phyloP scores from a whole-genome alignment of 2,888 invertebrate species.

The Drosophila heteroneura region DNA sequence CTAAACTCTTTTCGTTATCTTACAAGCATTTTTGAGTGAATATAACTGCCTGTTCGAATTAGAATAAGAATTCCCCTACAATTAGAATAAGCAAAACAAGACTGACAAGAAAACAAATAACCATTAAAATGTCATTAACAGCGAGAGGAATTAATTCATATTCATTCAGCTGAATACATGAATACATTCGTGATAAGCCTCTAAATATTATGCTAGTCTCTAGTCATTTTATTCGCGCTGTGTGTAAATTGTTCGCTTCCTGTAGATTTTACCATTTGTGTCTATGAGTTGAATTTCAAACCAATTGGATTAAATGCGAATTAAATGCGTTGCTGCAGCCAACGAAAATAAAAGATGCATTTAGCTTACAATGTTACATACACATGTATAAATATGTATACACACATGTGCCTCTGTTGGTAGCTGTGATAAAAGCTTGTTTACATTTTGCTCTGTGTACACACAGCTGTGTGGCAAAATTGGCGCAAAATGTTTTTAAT shows the following conservation, averaged over 20 bases:
- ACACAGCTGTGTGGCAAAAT: slow-evolving; percentile 43
- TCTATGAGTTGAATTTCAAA: slow-evolving; percentile 65
- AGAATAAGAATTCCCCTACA: background rate
- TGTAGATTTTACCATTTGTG: slow-evolving; percentile 52
- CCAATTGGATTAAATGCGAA: slow-evolving; percentile 75
- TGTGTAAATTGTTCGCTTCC: slow-evolving; percentile 70
- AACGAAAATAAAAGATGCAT: slow-evolving; percentile 57
- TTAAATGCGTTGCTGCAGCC: slow-evolving; percentile 59
- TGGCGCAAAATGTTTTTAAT: slow-evolving; percentile 82
- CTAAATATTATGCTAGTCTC: slow-evolving; percentile 22
- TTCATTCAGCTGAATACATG: background rate
- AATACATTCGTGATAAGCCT: slow-evolving; percentile 3
- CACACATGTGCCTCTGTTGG: slow-evolving; percentile 2
- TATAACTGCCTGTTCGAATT: background rate
- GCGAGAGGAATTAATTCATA: background rate
- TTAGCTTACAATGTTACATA: slow-evolving; percentile 31
- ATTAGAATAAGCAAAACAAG: background rate
- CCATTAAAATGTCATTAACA: slow-evolving; percentile 11
- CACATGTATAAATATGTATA: background rate
- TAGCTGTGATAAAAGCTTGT: slow-evolving; percentile 21
- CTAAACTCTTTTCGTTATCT: background rate
- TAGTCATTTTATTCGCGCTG: slow-evolving; percentile 41
- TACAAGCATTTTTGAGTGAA: background rate
- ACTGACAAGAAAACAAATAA: background rate
- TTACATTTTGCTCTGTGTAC: slow-evolving; percentile 29